phyloP scores from a whole-genome alignment of 2,888 invertebrate genomes.

The Drosophila mettleri region DNA sequence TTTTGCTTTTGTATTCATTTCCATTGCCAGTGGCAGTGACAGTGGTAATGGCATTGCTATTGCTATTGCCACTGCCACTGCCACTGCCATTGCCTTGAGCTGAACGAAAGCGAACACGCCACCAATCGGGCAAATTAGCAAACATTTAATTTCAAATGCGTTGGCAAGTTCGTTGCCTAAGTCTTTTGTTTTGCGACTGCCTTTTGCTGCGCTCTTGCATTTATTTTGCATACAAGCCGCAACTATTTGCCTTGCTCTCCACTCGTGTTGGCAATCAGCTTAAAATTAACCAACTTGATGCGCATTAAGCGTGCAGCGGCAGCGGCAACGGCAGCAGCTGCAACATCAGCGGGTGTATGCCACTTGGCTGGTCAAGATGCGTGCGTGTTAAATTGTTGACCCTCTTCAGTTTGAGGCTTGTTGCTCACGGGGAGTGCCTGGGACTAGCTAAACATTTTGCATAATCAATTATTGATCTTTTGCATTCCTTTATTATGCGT shows the following conservation, averaged over 20 bases:
- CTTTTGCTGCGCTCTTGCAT: conserved; percentile 33
- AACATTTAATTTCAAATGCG: conserved; percentile 74
- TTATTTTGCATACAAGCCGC: conserved; percentile 27
- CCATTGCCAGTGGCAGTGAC: conserved; percentile 8
- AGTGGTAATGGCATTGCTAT: conserved; percentile 3
- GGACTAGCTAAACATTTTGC: conserved; percentile 47
- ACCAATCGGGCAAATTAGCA: conserved; percentile 76
- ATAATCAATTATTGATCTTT: conserved; percentile 67
- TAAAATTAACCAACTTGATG: conserved; percentile 74
- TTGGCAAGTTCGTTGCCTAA: conserved; percentile 71
- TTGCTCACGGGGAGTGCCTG: conserved; percentile 40
- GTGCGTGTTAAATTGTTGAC: conserved; percentile 59
- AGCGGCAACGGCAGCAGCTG: conserved; percentile 15
- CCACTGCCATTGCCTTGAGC: conserved; percentile 16
- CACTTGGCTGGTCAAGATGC: conserved; percentile 44
- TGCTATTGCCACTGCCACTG: conserved; percentile 5
- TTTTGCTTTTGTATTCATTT: not conserved
- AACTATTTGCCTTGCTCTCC: conserved; percentile 57
- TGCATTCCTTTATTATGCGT: conserved; percentile 41
- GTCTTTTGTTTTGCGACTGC: conserved; percentile 60
- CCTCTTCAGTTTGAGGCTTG: conserved; percentile 33
- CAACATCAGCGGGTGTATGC: conserved; percentile 40
- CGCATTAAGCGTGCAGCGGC: conserved; percentile 60
- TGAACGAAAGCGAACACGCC: conserved; percentile 48
- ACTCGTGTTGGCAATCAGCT: conserved; percentile 72